Percentiles rank a stretch among this genome's conserved stretches.
Evolutionary conservation across 2,888 invertebrate genomes (phyloP).

Genomic region (Achlya flavicornis): DNA sequence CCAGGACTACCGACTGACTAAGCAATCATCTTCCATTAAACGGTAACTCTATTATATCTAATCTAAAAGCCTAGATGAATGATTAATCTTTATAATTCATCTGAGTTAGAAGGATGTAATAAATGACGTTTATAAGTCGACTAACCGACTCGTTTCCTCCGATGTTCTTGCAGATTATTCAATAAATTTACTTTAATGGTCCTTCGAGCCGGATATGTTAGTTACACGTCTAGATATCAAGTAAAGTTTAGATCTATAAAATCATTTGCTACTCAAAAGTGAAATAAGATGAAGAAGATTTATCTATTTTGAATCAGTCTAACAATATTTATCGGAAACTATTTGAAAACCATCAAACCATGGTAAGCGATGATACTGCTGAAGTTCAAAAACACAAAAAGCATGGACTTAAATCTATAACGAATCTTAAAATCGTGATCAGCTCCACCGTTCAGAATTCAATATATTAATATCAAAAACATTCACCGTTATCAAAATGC

Average conservation of each 20-base stretch:
- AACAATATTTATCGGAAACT: background rate
- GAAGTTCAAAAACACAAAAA: no score
- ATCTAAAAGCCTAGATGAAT: background rate
- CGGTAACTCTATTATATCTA: conserved; percentile 1
- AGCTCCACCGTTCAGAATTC: conserved; percentile 23
- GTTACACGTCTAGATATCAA: background rate
- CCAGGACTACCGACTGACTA: background rate
- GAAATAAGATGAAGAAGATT: background rate
- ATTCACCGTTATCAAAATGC: conserved; percentile 40
- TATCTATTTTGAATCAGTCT: background rate
- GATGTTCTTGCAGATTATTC: conserved; percentile 21
- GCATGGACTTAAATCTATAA: no score
- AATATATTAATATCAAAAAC: conserved; percentile 45
- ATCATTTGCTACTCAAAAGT: background rate
- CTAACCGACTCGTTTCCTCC: background rate
- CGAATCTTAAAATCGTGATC: conserved; percentile 13
- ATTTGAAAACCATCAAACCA: no score
- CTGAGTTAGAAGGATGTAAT: background rate
- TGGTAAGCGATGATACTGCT: no score
- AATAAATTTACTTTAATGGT: conserved; percentile 24
- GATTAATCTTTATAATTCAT: background rate
- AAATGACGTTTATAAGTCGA: conserved; percentile 20
- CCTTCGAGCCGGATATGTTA: conserved; percentile 20
- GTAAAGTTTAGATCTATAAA: background rate
- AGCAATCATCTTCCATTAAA: background rate